Base-by-base conservation (phyloP, 2,113 vertebrate species). In the Machaerirhynchus nigripectus region DNA sequence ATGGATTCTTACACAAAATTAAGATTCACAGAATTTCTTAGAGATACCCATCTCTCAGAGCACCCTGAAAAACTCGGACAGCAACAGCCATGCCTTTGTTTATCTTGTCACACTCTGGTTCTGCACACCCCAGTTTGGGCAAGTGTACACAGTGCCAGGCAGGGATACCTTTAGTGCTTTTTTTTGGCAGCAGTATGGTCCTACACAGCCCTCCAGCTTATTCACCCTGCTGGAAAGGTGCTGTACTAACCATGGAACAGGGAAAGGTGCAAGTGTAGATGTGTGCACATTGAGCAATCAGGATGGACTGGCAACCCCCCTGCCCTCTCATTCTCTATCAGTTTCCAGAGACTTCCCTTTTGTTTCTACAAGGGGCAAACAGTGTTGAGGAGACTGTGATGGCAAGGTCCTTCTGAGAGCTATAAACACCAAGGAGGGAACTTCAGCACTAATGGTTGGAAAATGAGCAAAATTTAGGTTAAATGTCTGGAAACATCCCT, bases 391-490 rank as follows among this genome's bases (percentile, higher is more conserved):
- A 35, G 33, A 73, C 59, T 69, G 53, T 3, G 22, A 74, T 74
- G 77, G 67, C 47, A 77, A 59, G 9, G 65, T 85, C 61, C 70
- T 95, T 94, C 65, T 90, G 73, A 91, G 70, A 59, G 61, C 37
- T 50, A 89, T 35, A 52, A 94, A 89, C 55, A 79, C 31, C 74
- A 92, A 53, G 40, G 71, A 96, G 68, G 60, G 44, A 90, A 68
- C 65, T 87, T 80, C 50, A 91, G 84, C 73, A 89, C 39, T 50
- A 92, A 78, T 49, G 70, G 69, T 1, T 94, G 85, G 89, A 96
- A 96, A 96, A 95, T 55, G 73, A 92, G 56, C 44, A 86, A 93
- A 90, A 95, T 90, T 90, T 94, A 96, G 90, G 65, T 93, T 96
- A 97, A 96, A 96, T 3, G 30, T 55, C 88, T 91, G 95, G 95